Conservation (phyloP, 1,140 invertebrate species). For the Ptiloglossa arizonensis region DNA sequence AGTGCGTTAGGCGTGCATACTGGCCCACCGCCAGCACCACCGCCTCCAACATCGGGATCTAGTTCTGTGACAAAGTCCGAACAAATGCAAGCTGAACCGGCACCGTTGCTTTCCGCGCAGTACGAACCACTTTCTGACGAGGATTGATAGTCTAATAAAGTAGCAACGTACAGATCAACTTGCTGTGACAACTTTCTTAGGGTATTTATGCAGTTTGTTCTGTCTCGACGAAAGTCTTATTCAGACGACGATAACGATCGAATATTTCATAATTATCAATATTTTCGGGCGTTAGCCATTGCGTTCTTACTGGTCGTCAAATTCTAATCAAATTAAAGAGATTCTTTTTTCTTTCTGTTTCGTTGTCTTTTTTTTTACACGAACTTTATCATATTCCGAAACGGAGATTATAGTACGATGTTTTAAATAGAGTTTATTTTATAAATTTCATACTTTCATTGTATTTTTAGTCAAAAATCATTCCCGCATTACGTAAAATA, state of each 20-base stretch:
- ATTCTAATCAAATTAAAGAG: conserved; percentile 37
- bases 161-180: conserved; percentile 15
- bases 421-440: conserved; percentile 62
- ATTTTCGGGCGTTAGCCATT: conserved; percentile 31
- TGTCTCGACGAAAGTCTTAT: conserved; percentile 17
- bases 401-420: conserved; percentile 43
- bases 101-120: conserved; percentile 90
- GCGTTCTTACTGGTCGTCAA: conserved; percentile 57
- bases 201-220: conserved; percentile 39
- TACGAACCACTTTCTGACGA: conserved; percentile 94
- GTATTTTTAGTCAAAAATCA: conserved; percentile 61
- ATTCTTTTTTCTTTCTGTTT: conserved; percentile 28
- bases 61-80: conserved; percentile 73
- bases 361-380: conserved; percentile 14
- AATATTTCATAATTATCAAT: conserved; percentile 49
- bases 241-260: conserved; percentile 18
- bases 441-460: conserved; percentile 56
- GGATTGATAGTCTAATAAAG: conserved; percentile 83
- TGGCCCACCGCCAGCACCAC: conserved; percentile 78
- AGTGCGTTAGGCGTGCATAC: conserved; percentile 79
- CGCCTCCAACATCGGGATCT: conserved; percentile 71
- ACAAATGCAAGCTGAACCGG: conserved; percentile 85
- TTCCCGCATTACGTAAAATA: conserved; percentile 38
- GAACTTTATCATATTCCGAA: conserved; percentile 34
- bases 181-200: conserved; percentile 39